These are phyloP conservation scores for Actenoides hombroni DNA, from an alignment of 2,113 vertebrate species.

Conservation along the genomic window DNA sequence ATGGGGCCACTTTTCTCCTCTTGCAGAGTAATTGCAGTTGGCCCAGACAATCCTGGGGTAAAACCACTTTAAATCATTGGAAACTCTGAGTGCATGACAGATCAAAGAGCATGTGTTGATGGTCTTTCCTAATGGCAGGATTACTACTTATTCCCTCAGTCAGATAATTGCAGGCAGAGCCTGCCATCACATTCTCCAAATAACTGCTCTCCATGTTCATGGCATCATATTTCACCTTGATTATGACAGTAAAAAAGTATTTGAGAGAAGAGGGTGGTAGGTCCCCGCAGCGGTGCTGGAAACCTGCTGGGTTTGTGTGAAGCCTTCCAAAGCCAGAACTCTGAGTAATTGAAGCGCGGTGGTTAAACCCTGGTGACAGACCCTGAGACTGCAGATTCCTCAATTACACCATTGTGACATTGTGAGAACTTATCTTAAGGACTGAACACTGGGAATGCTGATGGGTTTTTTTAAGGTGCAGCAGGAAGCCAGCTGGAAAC, in stretches of 20 bases:
- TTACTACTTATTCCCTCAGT: neutral
- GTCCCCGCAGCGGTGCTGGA: neutral
- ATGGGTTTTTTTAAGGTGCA: neutral
- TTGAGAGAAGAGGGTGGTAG: neutral
- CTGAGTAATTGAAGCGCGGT: neutral
- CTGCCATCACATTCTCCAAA: neutral
- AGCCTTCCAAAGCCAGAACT: neutral
- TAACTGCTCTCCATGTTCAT: neutral
- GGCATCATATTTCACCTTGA: neutral
- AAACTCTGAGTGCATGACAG: neutral
- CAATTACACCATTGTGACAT: neutral
- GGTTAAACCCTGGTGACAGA: neutral
- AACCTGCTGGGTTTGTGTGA: neutral
- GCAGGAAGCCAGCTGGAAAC: neutral
- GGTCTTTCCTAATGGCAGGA: neutral
- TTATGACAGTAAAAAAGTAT: neutral
- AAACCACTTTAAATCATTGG: neutral
- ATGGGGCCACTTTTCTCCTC: neutral
- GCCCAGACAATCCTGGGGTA: neutral
- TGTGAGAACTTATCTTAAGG: neutral
- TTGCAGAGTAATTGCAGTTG: neutral
- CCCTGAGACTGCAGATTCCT: neutral
- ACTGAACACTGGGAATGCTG: neutral
- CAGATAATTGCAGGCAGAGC: neutral
- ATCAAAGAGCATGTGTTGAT: neutral